Evolutionary conservation across 1,140 invertebrate species (phyloP), one percentile per base, ranked within the genome.

Genomic region (Bombus haemorrhoidalis): DNA sequence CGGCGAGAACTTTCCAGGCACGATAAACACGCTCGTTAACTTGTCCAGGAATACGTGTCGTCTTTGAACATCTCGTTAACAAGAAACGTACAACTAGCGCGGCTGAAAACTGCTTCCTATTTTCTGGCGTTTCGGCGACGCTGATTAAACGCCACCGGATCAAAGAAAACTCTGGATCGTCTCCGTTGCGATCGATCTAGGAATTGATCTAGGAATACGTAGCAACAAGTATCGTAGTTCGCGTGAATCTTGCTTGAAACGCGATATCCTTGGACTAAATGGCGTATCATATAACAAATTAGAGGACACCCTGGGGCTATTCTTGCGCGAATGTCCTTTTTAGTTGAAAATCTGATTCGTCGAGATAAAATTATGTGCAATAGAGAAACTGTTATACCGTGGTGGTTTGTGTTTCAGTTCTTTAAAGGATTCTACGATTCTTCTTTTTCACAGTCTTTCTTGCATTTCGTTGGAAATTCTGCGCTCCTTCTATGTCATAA

Each of bases 11-110:
- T 77, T 76, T 62, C 73, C 32, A 32, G 69, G 37, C 32, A 37
- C 41, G 72, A 47, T 76, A 57, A 77, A 53, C 81, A 53, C 62
- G 81, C 81, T 83, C 81, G 81, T 83, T 83, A 83, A 83, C 62
- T 68, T 34, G 59, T 47, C 41, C 57, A 39, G 43, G 47, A 78
- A 83, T 78, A 34, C 32, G 64, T 34, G 75, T 59, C 47, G 43
- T 41, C 82, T 78, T 83, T 69, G 82, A 78, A 53, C 37, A 39
- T 3, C 25, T 62, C 62, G 57, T 83, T 83, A 83, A 83, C 74
- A 83, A 75, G 81, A 83, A 75, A 64, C n/a, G 37, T 32, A 72
- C 25, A 68, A n/a, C 59, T 62, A 28, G 28, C 59, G 66, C 22
- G 53, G 9, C 34, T 47, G 39, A 39, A 28, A 66, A 53, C 34